Evolutionary conservation across 2,797 vertebrate genomes (phyloP), one percentile per base, ranked within the genome.

Genomic region (Crocodylus rhombifer): DNA sequence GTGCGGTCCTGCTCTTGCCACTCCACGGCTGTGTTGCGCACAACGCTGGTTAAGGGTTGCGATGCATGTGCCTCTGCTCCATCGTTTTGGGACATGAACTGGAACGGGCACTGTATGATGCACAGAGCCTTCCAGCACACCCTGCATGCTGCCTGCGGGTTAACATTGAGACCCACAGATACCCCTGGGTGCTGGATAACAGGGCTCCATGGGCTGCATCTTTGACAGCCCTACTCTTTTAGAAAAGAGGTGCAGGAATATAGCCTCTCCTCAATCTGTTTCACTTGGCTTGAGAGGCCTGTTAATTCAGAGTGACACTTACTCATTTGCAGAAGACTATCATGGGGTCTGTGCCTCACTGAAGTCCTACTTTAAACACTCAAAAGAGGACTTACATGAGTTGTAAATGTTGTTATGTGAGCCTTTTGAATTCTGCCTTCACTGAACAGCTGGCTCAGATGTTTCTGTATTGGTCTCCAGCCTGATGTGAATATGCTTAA

Each of bases 391-490:
- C 4, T 55, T 88, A 5, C 10, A 28, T 79, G 55, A 79, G 1
- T 3, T 65, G 18, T 23, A 56, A 69, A 26, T 7, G 1, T 42
- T 7, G 1, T 42, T 42, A 16, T 67, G 5, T 12, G 0, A 0
- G 0, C 51, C 61, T 84, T 71, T n/a, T 3, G 65, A 62, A 75
- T 79, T 79, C 65, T 82, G 56, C 80, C 81, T 13, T 73, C 92
- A 80, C 4, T 36, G 87, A 84, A n/a, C 60, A 42, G 42, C 7
- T 42, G 42, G 42, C 42, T 42, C 42, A 42, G 8, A 42, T 90
- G 81, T 87, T 96, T 62, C 51, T 88, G 18, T 42, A 42, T 92
- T 83, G 94, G 94, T 92, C 90, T 86, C 84, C 84, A 93, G 89
- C 65, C 86, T 86, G 83, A 42, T 42, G 42, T 42, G 42, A 42